Conservation (phyloP, 2,113 vertebrate species). For the Nibea albiflora region DNA sequence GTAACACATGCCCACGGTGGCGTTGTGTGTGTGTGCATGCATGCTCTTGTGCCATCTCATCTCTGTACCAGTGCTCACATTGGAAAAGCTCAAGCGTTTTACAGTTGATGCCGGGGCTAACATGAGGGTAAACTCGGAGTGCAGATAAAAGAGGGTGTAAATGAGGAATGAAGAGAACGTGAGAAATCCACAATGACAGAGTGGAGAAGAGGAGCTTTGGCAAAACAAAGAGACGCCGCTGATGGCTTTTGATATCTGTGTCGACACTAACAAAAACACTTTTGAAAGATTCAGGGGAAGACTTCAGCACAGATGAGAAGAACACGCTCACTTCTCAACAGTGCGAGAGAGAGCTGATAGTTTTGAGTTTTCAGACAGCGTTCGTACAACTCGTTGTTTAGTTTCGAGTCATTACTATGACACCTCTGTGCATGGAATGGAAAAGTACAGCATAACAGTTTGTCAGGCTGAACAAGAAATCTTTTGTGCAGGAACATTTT, state of each 20-base stretch:
- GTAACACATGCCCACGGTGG: not conserved
- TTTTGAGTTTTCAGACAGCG: not conserved
- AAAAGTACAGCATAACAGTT: not conserved
- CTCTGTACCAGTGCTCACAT: conserved; percentile 10
- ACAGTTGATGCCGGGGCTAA: conserved; percentile 49
- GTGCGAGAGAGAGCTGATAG: conserved; percentile 7
- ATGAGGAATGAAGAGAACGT: conserved; percentile 6
- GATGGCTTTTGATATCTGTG: conserved; percentile 50
- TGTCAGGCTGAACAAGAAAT: not conserved
- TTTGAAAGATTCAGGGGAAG: conserved; percentile 46
- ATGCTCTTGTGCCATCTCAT: conserved; percentile 6
- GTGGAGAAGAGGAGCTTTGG: conserved; percentile 34
- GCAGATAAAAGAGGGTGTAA: conserved; percentile 31
- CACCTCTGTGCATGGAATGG: not conserved
- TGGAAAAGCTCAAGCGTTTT: conserved; percentile 47
- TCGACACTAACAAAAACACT: conserved; percentile 34
- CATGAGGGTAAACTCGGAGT: conserved; percentile 38
- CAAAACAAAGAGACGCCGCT: conserved; percentile 44
- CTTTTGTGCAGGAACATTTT: not conserved
- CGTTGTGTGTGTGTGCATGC: not conserved
- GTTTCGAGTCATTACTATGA: conserved; percentile 8
- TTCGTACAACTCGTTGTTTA: not conserved
- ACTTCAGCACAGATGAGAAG: conserved; percentile 6
- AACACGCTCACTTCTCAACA: conserved; percentile 10
- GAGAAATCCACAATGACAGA: conserved; percentile 41